These are phyloP conservation scores for Rhodophaea formosa DNA, from an alignment of 2,888 invertebrate species.

Conservation along the genomic window DNA sequence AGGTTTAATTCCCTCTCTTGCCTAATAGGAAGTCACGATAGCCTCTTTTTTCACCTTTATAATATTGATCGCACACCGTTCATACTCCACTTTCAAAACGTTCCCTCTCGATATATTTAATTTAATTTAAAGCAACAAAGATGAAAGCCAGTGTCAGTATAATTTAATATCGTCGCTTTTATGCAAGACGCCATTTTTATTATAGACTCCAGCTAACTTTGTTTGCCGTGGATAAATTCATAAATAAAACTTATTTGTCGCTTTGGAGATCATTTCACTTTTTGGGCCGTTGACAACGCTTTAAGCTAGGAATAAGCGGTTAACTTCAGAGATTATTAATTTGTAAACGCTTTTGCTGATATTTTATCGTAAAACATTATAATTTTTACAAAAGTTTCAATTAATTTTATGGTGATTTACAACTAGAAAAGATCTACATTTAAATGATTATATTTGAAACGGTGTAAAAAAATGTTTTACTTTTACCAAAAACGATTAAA, in stretches of 20 bases:
- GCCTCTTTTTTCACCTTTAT: too few relatives aligned
- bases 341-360: not conserved
- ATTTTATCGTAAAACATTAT: not conserved
- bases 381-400: not conserved
- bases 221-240: not conserved
- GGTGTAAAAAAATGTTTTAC: too few relatives aligned
- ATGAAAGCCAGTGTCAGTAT: conserved; percentile 26
- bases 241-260: conserved; percentile 13
- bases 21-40: too few relatives aligned
- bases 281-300: not conserved
- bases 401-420: too few relatives aligned
- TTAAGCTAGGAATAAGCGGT: conserved; percentile 1
- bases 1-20: too few relatives aligned
- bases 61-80: too few relatives aligned
- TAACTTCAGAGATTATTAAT: conserved; percentile 7
- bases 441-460: too few relatives aligned
- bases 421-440: too few relatives aligned
- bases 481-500: too few relatives aligned
- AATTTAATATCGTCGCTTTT: conserved; percentile 28
- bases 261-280: conserved; percentile 1
- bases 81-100: conserved; percentile 5
- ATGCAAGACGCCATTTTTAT: conserved; percentile 25
- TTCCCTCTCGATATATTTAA: conserved; percentile 26
- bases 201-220: conserved; percentile 15
- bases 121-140: conserved; percentile 25